A percentile compares a stretch with the other conserved stretches of the same genome.
Evolutionary conservation across 1,140 invertebrate species (phyloP).

Genomic region (Akabosia matsudoensis): DNA sequence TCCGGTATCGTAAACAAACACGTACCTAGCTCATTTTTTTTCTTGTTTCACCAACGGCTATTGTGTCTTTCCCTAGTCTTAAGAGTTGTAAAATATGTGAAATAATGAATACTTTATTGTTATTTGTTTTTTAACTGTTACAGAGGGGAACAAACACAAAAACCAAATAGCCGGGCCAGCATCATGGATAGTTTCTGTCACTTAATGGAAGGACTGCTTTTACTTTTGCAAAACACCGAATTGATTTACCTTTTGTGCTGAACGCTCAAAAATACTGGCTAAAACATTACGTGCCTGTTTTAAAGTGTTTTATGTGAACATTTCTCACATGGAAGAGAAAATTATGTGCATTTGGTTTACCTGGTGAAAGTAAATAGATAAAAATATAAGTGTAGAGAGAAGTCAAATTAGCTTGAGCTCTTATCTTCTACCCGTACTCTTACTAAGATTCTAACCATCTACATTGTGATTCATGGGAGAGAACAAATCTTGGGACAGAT

Average conservation of each 20-base stretch:
- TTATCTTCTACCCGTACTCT: too few species aligned
- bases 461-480: too few species aligned
- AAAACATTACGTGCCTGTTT: not conserved
- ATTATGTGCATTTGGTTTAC: not conserved
- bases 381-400: not conserved
- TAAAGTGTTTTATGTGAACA: not conserved
- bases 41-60: not conserved
- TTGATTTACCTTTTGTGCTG: not conserved
- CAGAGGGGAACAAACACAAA: not conserved
- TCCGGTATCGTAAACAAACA: not conserved
- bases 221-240: not conserved
- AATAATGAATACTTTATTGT: conserved; percentile 15
- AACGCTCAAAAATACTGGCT: not conserved
- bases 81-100: not conserved
- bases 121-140: not conserved
- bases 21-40: not conserved
- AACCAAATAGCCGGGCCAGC: not conserved
- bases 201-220: not conserved
- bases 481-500: too few species aligned
- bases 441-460: too few species aligned
- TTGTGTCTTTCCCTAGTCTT: not conserved
- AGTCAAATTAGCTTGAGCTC: too few species aligned
- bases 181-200: conserved; percentile 17
- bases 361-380: not conserved
- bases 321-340: not conserved